Conservation (phyloP, 2,888 invertebrate genomes). For the Serripes groenlandicus region DNA sequence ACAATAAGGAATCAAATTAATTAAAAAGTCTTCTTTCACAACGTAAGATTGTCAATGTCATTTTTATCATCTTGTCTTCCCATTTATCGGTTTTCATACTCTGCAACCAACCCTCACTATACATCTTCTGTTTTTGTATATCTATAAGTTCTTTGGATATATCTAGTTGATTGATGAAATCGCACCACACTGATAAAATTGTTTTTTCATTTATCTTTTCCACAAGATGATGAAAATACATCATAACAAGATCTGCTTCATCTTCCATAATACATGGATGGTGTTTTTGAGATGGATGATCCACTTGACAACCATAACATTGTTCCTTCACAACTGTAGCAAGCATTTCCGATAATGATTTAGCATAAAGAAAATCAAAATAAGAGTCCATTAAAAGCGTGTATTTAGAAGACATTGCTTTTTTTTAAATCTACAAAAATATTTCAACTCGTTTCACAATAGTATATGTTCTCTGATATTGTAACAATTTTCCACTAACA, state of each 20-base stretch:
- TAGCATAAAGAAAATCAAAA: conserved; percentile 45
- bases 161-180: conserved; percentile 18
- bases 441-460: background rate
- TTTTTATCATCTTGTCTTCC: conserved; percentile 37
- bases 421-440: background rate
- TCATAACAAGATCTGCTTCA: conserved; percentile 1
- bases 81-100: conserved; percentile 44
- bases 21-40: conserved; percentile 21
- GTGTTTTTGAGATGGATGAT: conserved; percentile 44
- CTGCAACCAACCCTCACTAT: conserved; percentile 25
- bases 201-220: conserved; percentile 24
- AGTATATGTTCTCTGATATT: background rate
- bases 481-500: background rate
- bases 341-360: conserved; percentile 26
- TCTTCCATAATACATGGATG: conserved; percentile 40
- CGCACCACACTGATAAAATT: conserved; percentile 25
- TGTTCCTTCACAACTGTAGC: background rate
- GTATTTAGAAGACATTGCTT: background rate
- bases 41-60: conserved; percentile 26
- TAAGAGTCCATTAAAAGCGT: conserved; percentile 17
- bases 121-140: conserved; percentile 34
- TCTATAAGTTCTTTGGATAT: conserved; percentile 12
- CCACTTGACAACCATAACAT: conserved; percentile 32
- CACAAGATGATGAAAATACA: conserved; percentile 34
- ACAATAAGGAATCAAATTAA: too few relatives aligned